Conservation (phyloP, 1,140 invertebrate genomes). For the Bombus balteatus region DNA sequence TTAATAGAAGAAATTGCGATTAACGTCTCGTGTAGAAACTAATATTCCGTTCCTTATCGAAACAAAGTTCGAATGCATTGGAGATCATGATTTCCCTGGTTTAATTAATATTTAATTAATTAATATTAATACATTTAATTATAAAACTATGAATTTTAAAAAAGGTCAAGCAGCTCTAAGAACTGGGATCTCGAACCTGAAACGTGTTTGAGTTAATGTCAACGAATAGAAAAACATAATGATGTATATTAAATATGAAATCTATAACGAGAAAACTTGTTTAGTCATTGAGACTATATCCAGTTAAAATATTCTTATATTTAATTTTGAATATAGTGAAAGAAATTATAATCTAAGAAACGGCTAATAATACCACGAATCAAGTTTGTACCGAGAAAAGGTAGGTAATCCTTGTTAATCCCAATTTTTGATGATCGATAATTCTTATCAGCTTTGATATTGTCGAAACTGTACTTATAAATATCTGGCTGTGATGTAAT, state of each 20-base stretch:
- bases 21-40: too few relatives aligned
- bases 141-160: neutral
- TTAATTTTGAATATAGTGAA: too few relatives aligned
- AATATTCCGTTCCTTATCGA: neutral
- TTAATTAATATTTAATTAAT: neutral
- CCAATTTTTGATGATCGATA: conserved; percentile 1
- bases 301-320: too few relatives aligned
- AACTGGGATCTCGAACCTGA: too few relatives aligned
- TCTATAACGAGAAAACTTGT: too few relatives aligned
- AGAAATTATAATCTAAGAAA: neutral
- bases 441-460: neutral
- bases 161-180: too few relatives aligned
- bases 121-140: neutral
- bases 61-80: neutral
- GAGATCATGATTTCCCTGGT: neutral
- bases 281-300: too few relatives aligned
- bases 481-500: conserved; percentile 22
- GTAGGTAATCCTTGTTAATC: neutral
- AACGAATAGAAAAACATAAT: neutral
- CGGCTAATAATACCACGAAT: neutral
- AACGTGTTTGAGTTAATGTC: neutral
- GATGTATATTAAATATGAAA: too few relatives aligned
- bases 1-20: neutral
- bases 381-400: neutral
- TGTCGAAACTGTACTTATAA: neutral